Evolutionary conservation across 1,140 invertebrate genomes (phyloP).

Genomic region (Musca domestica): DNA sequence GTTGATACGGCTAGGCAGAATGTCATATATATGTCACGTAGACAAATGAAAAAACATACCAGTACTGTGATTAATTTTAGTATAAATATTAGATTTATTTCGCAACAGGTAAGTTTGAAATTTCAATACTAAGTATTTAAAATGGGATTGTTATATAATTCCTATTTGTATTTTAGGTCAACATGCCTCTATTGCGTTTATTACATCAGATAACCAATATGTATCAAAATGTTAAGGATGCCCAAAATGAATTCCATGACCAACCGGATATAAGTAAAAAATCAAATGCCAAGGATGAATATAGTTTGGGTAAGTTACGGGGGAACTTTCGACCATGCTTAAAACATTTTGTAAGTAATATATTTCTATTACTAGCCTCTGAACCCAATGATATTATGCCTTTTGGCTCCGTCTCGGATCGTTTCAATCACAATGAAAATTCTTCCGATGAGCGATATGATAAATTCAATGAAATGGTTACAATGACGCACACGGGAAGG

Average conservation of each 20-base stretch:
- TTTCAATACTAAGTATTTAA: slow-evolving; percentile 48
- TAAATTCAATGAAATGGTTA: slow-evolving; percentile 52
- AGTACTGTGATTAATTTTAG: slow-evolving; percentile 86
- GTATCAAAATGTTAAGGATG: slow-evolving; percentile 96
- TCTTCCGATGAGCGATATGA: slow-evolving; percentile 52
- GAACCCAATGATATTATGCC: slow-evolving; percentile 63
- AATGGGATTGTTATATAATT: neutral
- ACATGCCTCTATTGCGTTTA: slow-evolving; percentile 90
- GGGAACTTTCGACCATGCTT: neutral
- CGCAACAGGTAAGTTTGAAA: slow-evolving; percentile 67
- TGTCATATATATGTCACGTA: slow-evolving; percentile 79
- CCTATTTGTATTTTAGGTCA: slow-evolving; percentile 62
- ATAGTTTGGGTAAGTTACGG: slow-evolving; percentile 48
- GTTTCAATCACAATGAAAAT: slow-evolving; percentile 43
- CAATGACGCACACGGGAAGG: slow-evolving; percentile 32
- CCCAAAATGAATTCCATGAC: slow-evolving; percentile 81
- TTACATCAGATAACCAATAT: slow-evolving; percentile 96
- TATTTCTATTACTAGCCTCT: slow-evolving; percentile 55
- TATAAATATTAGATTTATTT: slow-evolving; percentile 81
- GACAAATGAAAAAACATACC: slow-evolving; percentile 85
- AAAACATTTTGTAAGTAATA: neutral
- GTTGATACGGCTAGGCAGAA: slow-evolving; percentile 81
- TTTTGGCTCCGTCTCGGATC: slow-evolving; percentile 47
- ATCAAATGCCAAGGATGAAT: slow-evolving; percentile 49
- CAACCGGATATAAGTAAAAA: slow-evolving; percentile 60